Evolutionary conservation across 2,888 invertebrate species (phyloP), one percentile per base, ranked within the genome.

Genomic region (Caenorhabditis parvicauda): DNA sequence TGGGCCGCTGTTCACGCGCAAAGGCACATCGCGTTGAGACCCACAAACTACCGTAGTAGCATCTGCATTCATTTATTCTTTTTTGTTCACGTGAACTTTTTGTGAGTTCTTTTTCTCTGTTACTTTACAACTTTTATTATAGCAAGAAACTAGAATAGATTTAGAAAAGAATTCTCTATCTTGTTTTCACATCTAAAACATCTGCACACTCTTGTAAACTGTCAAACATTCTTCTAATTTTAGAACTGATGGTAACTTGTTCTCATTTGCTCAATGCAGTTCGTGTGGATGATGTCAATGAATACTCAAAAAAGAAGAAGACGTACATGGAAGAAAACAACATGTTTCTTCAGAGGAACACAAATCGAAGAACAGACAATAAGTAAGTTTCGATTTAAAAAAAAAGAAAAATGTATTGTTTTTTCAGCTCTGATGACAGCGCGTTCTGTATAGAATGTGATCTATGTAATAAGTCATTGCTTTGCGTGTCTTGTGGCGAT

Each of bases 401-500:
- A 39, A 3, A 1, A 35, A 3, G 2, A 35, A 51, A 27, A 35
- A 27, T 2, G 19, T 39, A 17, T 37, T 42, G 14, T 9, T 17
- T 2, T 35, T 59, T 39, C 41, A 60, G 59, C 32, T 17, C 22
- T 2, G 29, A 55, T 19, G 60, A 55, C 44, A 60, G 56, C 52
- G 56, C 56, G 2, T 62, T 62, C 28, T 64, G 72, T 47, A 50
- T 54, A 7, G 67, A 59, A n/a, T 72, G 72, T 38, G 68, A 66
- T 24, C 54, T 29, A 22, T 63, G 54, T 24, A 29, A 32, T 1
- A 58, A 54, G 19, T 63, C 88, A 62, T 90, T 89, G 89, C 83
- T 90, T 69, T 90, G 90, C 80, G 84, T 90, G 67, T 85, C 87
- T 59, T 90, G 90, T 82, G 89, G 89, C 7, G 84, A 84, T 46